A percentile compares a stretch with the other conserved stretches of the same genome.
Conservation (phyloP, 2,797 vertebrate genomes). For the Silurus aristotelis region DNA sequence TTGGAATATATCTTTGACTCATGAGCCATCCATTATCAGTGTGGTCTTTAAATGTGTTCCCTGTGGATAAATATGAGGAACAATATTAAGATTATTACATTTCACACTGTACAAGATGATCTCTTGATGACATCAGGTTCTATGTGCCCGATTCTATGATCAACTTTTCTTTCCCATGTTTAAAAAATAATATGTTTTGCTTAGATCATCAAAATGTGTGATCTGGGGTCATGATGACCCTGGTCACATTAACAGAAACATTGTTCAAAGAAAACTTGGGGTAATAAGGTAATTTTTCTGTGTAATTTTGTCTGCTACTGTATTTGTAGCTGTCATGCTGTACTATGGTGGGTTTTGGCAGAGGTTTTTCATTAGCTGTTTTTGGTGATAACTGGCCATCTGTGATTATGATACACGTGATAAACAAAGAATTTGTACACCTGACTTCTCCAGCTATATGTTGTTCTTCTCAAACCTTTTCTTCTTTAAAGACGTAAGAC, state of each 20-base stretch:
- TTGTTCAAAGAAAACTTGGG: not conserved
- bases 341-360: not conserved
- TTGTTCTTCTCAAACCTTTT: too few species aligned
- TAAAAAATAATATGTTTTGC: not conserved
- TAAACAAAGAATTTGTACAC: not conserved
- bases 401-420: not conserved
- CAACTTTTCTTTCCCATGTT: not conserved
- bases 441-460: too few species aligned
- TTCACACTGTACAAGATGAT: not conserved
- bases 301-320: not conserved
- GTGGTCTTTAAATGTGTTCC: not conserved
- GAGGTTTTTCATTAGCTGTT: not conserved
- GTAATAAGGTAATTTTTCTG: not conserved
- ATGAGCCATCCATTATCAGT: constrained; percentile 7
- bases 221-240: not conserved
- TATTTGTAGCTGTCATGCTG: not conserved
- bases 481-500: not conserved
- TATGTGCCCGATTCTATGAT: not conserved
- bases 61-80: not conserved
- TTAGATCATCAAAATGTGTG: not conserved
- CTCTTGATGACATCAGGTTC: not conserved
- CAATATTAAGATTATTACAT: not conserved
- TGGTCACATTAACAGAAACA: not conserved
- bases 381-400: not conserved
- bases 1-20: not conserved